These are phyloP conservation scores for Pedetes capensis DNA, from an alignment of 2,113 vertebrate species.

Conservation along the genomic window DNA sequence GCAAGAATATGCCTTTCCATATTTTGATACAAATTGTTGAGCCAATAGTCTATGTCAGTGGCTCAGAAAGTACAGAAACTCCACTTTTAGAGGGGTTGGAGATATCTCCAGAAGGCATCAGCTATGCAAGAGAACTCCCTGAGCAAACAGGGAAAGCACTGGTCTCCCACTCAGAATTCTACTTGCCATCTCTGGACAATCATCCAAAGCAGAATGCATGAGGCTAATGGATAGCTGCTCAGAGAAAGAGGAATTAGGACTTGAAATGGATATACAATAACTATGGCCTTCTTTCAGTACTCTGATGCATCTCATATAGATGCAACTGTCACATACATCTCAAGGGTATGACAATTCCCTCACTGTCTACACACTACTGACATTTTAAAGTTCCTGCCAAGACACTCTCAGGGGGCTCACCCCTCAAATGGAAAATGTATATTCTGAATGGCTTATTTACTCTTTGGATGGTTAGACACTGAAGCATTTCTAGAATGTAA, in stretches of 20 bases:
- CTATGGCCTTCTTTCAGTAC: not conserved
- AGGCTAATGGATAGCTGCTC: not conserved
- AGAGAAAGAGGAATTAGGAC: not conserved
- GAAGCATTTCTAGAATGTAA: constrained; percentile 3
- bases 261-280: not conserved
- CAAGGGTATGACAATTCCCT: not conserved
- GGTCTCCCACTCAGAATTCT: not conserved
- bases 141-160: not conserved
- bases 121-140: not conserved
- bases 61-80: not conserved
- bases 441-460: not conserved
- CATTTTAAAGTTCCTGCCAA: not conserved
- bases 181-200: rapidly evolving
- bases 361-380: not conserved
- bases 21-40: not conserved
- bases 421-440: not conserved
- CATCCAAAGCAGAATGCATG: not conserved
- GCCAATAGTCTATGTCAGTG: rapidly evolving
- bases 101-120: not conserved
- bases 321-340: not conserved
- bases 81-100: not conserved
- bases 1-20: not conserved
- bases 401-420: not conserved
- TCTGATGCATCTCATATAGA: not conserved
- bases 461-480: not conserved